Evolutionary conservation across 2,797 vertebrate genomes (phyloP), one percentile per base, ranked within the genome.

Genomic region (Amphiprion clarkii): DNA sequence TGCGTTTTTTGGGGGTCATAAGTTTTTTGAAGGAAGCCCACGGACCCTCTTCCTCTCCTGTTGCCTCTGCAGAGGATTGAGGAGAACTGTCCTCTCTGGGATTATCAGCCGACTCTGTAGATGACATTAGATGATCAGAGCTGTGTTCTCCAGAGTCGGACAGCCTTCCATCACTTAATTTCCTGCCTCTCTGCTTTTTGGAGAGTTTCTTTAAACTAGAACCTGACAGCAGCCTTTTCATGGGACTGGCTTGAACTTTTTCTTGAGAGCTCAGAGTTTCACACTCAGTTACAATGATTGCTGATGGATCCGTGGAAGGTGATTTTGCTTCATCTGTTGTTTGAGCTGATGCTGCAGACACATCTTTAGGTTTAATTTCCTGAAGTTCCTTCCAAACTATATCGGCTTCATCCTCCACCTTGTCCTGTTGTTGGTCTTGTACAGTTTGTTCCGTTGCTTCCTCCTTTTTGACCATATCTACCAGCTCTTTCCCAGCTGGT

Each of bases 21-120:
- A 97, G 96, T 91, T 97, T 98, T 91, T 96, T 98, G 91, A 99
- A 98, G 0, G 97, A 96, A 6, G 95, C 95, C 97, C 97, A 99
- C 3, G 96, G 93, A 3, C 92, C 91, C 46, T 97, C 95, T 66
- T 95, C 96, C 92, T 92, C 94, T 73, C 90, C 94, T 57, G 87
- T 81, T 52, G 86, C 85, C n/a, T 96, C 95, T 6, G 94, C 91
- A 0, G 94, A 89, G 16, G 94, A 95, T 0, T 94, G 95, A 0
- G 90, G 80, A 0, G 95, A 92, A 86, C 91, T 95, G 57, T 96
- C 96, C 0, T 82, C 94, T n/a, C 90, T 95, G 0, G 88, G 79
- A 54, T 93, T 93, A 6, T 96, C 95, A 21, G 93, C 87, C 9
- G 95, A 95, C 56, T 96, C 95, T 0, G 89, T 71, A 1, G 94